Conservation (phyloP, 1,140 invertebrate species). For the Apis florea region DNA sequence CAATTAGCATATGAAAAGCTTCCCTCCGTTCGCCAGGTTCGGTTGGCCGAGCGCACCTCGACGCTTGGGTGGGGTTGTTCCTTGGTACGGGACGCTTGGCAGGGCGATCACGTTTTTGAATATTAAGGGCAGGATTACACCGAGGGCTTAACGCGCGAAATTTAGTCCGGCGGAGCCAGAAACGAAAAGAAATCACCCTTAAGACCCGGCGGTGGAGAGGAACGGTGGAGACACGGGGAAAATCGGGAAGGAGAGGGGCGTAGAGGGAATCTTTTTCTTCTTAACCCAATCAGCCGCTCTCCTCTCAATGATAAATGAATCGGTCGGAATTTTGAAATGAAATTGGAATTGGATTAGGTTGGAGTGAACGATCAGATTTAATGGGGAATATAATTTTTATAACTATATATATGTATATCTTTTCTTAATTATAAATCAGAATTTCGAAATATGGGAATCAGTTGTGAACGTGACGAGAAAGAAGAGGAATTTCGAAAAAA, state of each 20-base stretch:
- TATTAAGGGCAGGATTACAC: conserved; percentile 81
- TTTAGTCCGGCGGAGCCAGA: conserved; percentile 73
- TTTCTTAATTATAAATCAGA: too few species aligned
- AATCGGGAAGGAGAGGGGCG: neutral
- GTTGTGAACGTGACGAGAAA: too few species aligned
- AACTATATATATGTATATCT: too few species aligned
- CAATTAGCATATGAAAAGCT: conserved; percentile 82
- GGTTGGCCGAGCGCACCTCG: conserved; percentile 16
- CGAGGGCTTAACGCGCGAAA: conserved; percentile 79
- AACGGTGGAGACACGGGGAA: neutral
- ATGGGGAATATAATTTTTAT: neutral
- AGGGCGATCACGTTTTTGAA: conserved; percentile 81
- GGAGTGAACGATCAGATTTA: neutral
- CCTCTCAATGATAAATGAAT: conserved; percentile 30
- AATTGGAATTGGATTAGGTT: neutral
- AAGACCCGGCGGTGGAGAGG: conserved; percentile 57
- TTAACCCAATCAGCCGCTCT: neutral
- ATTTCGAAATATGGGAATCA: too few species aligned
- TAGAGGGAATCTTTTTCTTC: neutral
- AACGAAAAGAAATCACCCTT: conserved; percentile 76
- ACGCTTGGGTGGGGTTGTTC: conserved; percentile 23
- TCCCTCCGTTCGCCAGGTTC: conserved; percentile 51
- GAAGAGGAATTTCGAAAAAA: too few species aligned
- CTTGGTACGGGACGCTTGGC: conserved; percentile 67
- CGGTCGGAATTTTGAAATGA: too few species aligned